Evolutionary conservation across 2,888 invertebrate genomes (phyloP).

Genomic region (Catocala nupta): DNA sequence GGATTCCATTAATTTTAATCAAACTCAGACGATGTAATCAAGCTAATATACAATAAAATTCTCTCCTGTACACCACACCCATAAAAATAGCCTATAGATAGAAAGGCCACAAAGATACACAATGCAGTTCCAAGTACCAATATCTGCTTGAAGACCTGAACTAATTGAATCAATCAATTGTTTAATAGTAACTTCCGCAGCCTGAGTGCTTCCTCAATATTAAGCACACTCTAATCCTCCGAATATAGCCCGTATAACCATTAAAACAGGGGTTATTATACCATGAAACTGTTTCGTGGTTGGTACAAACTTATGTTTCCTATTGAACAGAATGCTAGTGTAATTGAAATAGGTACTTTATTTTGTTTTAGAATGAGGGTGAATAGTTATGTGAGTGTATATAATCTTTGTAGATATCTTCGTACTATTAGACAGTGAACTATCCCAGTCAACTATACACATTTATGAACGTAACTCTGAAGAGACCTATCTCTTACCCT

Average conservation of each 20-base stretch:
- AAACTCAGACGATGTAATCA: too few species aligned
- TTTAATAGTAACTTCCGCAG: slow-evolving; percentile 30
- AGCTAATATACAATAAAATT: too few species aligned
- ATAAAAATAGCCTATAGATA: not conserved
- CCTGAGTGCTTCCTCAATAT: slow-evolving; percentile 37
- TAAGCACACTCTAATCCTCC: slow-evolving; percentile 3
- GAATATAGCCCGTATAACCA: slow-evolving; percentile 2
- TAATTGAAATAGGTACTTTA: not conserved
- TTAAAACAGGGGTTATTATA: not conserved
- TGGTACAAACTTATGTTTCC: not conserved
- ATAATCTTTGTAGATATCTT: too few species aligned
- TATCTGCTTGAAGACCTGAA: slow-evolving; percentile 12
- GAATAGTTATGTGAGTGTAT: too few species aligned
- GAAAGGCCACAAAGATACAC: not conserved
- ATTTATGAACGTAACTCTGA: too few species aligned
- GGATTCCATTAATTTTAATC: too few species aligned
- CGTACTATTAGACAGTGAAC: too few species aligned
- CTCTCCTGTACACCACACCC: too few species aligned
- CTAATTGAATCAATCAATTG: slow-evolving; percentile 47
- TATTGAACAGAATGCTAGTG: not conserved
- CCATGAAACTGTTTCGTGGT: not conserved
- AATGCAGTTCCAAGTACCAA: slow-evolving; percentile 1
- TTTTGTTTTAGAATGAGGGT: too few species aligned
- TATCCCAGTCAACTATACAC: too few species aligned
- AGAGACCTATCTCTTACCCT: too few species aligned